These are phyloP conservation scores for Hippoglossus hippoglossus DNA, from an alignment of 2,797 vertebrate genomes.

Conservation along the genomic window DNA sequence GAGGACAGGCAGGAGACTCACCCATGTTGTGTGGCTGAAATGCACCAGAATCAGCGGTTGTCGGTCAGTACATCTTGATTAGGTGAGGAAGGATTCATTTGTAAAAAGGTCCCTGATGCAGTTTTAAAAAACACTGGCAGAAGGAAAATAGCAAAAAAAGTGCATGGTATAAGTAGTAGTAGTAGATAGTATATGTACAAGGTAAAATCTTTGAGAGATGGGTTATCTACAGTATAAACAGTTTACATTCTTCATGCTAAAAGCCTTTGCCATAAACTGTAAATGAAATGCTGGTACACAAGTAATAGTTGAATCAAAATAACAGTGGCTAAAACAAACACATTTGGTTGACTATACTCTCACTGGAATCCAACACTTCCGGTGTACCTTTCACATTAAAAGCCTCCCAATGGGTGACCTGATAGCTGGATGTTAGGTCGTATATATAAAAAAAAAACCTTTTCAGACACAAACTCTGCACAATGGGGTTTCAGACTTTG, in stretches of 20 bases:
- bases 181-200: no score
- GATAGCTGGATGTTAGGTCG: no score
- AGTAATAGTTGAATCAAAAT: not conserved
- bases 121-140: not conserved
- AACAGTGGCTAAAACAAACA: not conserved
- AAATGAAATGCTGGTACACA: not conserved
- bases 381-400: slow-evolving; percentile 13
- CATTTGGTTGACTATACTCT: not conserved
- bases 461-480: no score
- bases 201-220: no score
- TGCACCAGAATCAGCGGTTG: slow-evolving; percentile 12
- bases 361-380: not conserved
- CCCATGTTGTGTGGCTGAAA: slow-evolving; percentile 28
- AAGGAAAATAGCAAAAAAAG: no score
- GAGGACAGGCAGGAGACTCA: slow-evolving; percentile 12
- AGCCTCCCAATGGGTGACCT: not conserved
- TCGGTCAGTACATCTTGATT: not conserved
- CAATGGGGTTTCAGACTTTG: no score
- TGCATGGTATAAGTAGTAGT: no score
- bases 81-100: no score
- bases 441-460: no score
- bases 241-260: not conserved
- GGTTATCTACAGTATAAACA: not conserved
- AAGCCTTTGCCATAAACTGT: not conserved
- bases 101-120: not conserved